phyloP scores from a whole-genome alignment of 2,888 invertebrate species.

The Erebia palarica region DNA sequence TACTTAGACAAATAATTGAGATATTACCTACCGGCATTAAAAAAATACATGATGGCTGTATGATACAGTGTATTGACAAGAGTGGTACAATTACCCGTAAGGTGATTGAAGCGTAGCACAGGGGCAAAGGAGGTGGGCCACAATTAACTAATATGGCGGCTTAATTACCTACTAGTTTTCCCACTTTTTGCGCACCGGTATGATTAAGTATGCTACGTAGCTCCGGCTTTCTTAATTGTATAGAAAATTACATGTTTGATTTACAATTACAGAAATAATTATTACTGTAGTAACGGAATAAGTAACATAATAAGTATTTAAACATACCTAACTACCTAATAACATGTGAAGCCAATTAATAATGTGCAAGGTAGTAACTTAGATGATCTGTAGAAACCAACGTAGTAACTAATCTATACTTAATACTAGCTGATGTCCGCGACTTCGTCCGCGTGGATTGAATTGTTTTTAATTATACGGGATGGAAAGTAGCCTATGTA shows the following conservation, averaged over 20 bases:
- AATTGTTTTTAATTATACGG: no score
- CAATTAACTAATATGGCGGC: conserved; percentile 71
- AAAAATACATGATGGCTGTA: not conserved
- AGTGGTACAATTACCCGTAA: conserved; percentile 39
- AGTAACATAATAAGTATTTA: no score
- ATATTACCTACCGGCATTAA: not conserved
- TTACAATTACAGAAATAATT: conserved; percentile 19
- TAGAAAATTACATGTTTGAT: conserved; percentile 24
- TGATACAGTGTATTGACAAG: conserved; percentile 4
- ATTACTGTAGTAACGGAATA: not conserved
- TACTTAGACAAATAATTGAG: not conserved
- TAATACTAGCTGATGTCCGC: no score
- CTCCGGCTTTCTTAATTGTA: conserved; percentile 24
- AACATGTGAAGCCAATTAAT: no score
- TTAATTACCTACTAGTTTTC: conserved; percentile 61
- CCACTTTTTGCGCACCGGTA: conserved; percentile 34
- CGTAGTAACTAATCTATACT: no score
- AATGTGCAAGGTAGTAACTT: no score
- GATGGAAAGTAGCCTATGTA: no score
- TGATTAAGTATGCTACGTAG: conserved; percentile 29
- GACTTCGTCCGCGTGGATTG: no score
- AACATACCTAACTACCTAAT: no score
- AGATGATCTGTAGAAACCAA: no score
- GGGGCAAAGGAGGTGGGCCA: conserved; percentile 43
- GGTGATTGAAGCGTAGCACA: conserved; percentile 50